Evolutionary conservation across 2,797 vertebrate species (phyloP), one percentile per base, ranked within the genome.

Genomic region (Myripristis jacobus): DNA sequence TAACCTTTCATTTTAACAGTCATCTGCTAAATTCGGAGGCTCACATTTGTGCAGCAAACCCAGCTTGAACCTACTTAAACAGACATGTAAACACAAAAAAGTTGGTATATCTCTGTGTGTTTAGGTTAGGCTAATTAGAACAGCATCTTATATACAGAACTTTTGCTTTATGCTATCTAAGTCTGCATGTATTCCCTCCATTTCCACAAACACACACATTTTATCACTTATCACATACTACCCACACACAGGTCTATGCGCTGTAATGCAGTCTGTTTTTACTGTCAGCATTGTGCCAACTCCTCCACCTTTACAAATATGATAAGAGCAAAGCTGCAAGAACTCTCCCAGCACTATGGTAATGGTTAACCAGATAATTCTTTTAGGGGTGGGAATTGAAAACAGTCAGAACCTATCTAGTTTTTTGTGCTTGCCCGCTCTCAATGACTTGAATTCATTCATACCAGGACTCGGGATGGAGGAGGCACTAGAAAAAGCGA

Each of bases 341-440:
- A 92, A 92, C 92, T 91, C 92, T 88, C 75, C 86, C 92, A 91
- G 89, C 91, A 60, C 73, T 52, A 77, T 77, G 83, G 91, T 93
- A 94, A 95, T 97, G 96, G 92, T 92, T 95, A 93, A 92, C 86
- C 90, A 95, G 96, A 98, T 97, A 97, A 97, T 94, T 93, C 72
- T 80, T 89, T 88, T 89, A 88, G 85, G 94, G 95, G 95, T 92
- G 96, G 95, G 94, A 95, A 93, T 70, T 89, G 84, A 90, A 88
- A 92, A 91, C 87, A 87, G 84, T 81, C 81, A 85, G 77, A 87
- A 77, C 80, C 74, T 80, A 76, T 77, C 78, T 55, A 53, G 38
- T 76, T 75, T 75, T 71, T 62, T 70, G 56, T 50, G 61, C 9
- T 81, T 52, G 66, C 66, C 73, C 70, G 72, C 83, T 83, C 80